These are phyloP conservation scores for Ypsolopha sequella DNA, from an alignment of 2,888 invertebrate species.

Conservation along the genomic window DNA sequence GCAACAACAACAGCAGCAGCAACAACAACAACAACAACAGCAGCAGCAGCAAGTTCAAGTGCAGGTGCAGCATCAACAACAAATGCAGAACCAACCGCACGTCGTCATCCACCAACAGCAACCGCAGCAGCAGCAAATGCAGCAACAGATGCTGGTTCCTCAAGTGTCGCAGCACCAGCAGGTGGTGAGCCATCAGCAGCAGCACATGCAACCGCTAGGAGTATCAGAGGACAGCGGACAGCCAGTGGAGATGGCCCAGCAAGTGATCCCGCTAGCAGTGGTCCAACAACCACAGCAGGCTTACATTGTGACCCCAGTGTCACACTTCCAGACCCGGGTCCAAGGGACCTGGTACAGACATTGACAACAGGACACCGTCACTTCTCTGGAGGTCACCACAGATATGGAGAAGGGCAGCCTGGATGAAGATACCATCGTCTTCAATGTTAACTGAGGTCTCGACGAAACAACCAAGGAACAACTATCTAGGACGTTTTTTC, in stretches of 20 bases:
- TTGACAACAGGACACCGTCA: conserved; percentile 32
- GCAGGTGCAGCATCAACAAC: conserved; percentile 25
- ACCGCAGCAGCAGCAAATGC: conserved; percentile 43
- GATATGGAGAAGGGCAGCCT: conserved; percentile 6
- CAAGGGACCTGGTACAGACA: conserved; percentile 72
- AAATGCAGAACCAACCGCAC: conserved; percentile 48
- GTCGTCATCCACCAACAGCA: conserved; percentile 56
- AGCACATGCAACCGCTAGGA: conserved; percentile 42
- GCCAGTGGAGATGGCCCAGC: conserved; percentile 73
- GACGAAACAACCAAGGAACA: not conserved
- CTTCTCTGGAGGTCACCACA: conserved; percentile 15
- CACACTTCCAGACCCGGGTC: conserved; percentile 74
- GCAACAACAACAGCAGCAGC: conserved; percentile 41
- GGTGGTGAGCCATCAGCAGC: conserved; percentile 43
- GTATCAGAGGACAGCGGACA: conserved; percentile 54
- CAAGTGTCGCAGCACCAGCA: conserved; percentile 66
- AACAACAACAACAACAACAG: conserved; percentile 22
- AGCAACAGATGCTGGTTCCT: conserved; percentile 62
- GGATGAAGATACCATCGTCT: not conserved
- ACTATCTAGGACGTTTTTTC: not conserved
- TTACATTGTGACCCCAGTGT: conserved; percentile 75
- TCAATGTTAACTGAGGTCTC: conserved; percentile 19
- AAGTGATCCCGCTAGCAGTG: conserved; percentile 74
- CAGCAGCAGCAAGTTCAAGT: conserved; percentile 20
- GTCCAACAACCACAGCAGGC: conserved; percentile 75